Percentiles rank a stretch among this genome's conserved stretches.
Conservation (phyloP, 2,113 vertebrate species). For the Lophotis ruficrista region DNA sequence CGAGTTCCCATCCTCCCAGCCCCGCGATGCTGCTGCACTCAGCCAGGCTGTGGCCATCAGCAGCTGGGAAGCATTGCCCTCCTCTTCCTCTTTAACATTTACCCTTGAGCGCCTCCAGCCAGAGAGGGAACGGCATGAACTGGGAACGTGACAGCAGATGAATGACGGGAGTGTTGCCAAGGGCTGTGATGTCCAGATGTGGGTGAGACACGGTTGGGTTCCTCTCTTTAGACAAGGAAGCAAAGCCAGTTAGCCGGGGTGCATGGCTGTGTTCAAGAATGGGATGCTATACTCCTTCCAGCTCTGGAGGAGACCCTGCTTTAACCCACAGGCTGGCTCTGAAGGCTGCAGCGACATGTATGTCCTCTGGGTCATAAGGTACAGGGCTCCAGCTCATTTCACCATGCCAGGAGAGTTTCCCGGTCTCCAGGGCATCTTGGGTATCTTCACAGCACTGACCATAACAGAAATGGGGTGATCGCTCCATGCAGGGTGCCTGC, state of each 20-base stretch:
- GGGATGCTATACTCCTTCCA: background rate
- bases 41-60: background rate
- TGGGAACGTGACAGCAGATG: background rate
- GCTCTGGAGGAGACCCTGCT: background rate
- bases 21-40: accelerated
- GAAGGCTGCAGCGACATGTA: background rate
- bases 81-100: background rate
- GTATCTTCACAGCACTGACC: background rate
- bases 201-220: too few relatives aligned
- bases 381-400: background rate
- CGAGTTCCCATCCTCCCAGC: background rate
- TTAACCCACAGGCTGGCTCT: background rate
- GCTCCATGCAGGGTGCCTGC: background rate
- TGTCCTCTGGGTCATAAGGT: background rate
- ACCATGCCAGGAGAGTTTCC: background rate
- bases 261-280: background rate
- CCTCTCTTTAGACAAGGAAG: background rate
- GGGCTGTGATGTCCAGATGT: background rate
- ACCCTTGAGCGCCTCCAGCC: background rate
- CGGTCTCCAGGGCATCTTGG: background rate
- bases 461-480: background rate
- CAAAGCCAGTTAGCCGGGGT: background rate
- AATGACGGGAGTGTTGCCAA: background rate
- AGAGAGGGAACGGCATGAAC: background rate
- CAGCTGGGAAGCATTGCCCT: accelerated